phyloP scores from a whole-genome alignment of 2,888 invertebrate species.

The Callyntrura guangdongensis region DNA sequence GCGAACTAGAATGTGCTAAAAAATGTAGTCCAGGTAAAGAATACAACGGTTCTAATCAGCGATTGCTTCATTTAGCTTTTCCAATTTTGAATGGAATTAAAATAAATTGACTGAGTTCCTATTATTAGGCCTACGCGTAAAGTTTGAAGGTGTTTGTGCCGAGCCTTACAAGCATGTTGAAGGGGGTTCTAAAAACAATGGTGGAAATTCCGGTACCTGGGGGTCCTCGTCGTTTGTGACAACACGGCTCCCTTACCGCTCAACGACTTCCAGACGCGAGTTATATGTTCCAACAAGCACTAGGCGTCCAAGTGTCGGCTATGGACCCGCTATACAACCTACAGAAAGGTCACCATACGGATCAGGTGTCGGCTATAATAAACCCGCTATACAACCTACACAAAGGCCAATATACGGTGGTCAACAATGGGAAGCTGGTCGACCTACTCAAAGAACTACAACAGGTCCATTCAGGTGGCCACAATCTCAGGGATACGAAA shows the following conservation, averaged over 20 bases:
- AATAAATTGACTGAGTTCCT: not conserved
- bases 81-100: too few species aligned
- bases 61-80: not conserved
- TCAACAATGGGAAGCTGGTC: too few species aligned
- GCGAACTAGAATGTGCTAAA: slow-evolving; percentile 62
- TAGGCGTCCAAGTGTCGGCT: not conserved
- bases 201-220: not conserved
- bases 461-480: too few species aligned
- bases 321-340: not conserved
- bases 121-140: slow-evolving; percentile 41
- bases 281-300: not conserved
- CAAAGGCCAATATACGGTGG: too few species aligned
- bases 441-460: too few species aligned
- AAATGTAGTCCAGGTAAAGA: slow-evolving; percentile 50
- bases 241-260: not conserved
- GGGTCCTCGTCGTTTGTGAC: not conserved
- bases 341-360: too few species aligned
- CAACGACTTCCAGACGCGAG: not conserved
- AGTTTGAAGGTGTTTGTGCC: slow-evolving; percentile 73
- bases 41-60: not conserved
- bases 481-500: slow-evolving; percentile 15
- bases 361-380: not conserved
- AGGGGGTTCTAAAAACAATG: not conserved
- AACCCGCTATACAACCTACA: not conserved
- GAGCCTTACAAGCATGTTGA: not conserved